phyloP scores from a whole-genome alignment of 2,113 vertebrate genomes.

The Nesogale talazaci region DNA sequence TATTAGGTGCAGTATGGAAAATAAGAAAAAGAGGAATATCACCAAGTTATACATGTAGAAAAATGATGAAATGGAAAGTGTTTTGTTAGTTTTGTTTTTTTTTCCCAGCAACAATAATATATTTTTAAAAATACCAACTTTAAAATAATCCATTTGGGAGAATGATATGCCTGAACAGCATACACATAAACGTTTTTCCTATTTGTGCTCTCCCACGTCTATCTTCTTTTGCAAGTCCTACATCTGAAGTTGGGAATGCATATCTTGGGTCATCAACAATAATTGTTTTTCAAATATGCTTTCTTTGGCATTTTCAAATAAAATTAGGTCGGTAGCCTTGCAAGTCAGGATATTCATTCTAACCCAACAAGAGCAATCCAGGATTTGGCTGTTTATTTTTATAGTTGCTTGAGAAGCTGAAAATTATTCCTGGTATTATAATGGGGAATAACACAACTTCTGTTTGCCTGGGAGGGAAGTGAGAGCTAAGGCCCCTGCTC shows the following conservation, averaged over 20 bases:
- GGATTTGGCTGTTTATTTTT: not conserved
- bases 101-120: not conserved
- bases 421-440: too few species aligned
- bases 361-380: not conserved
- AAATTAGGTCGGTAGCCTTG: not conserved
- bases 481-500: not conserved
- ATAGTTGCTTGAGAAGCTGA: not conserved
- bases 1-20: not conserved
- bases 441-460: not conserved
- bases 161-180: not conserved
- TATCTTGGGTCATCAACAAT: not conserved
- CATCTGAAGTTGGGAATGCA: not conserved
- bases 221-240: not conserved
- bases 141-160: constrained; percentile 8
- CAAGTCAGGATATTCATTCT: not conserved
- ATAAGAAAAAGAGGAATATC: not conserved
- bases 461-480: not conserved
- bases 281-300: not conserved
- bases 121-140: not conserved
- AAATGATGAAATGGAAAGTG: not conserved
- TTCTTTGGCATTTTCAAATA: not conserved
- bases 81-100: not conserved
- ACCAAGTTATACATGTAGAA: not conserved
- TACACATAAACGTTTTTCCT: not conserved
- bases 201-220: not conserved